phyloP scores from a whole-genome alignment of 2,797 vertebrate genomes.

The Pagetopsis macropterus region DNA sequence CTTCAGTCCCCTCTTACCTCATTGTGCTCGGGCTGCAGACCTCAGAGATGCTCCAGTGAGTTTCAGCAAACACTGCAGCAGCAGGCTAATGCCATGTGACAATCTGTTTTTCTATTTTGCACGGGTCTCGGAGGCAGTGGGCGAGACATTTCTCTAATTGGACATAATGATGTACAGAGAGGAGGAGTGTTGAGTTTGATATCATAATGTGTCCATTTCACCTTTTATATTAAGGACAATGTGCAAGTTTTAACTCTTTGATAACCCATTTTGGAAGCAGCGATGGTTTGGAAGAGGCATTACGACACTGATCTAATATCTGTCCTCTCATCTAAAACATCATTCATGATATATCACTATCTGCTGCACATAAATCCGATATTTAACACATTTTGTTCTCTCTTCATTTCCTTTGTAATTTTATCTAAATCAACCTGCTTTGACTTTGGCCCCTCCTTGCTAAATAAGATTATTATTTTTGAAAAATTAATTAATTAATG shows the following conservation, averaged over 20 bases:
- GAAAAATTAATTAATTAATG: background rate
- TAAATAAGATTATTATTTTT: background rate
- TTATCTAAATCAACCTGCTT: background rate
- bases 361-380: background rate
- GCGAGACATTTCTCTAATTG: constrained; percentile 78
- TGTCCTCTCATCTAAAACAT: background rate
- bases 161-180: constrained; percentile 72
- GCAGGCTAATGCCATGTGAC: constrained; percentile 74
- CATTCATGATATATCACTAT: background rate
- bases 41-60: constrained; percentile 68
- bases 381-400: background rate
- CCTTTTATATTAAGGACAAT: constrained; percentile 6
- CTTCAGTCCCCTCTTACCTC: constrained; percentile 53
- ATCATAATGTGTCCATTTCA: constrained; percentile 17
- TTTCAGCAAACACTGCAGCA: constrained; percentile 62
- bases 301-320: background rate
- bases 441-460: background rate
- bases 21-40: constrained; percentile 47
- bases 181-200: constrained; percentile 29
- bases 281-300: background rate
- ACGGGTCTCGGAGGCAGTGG: constrained; percentile 39
- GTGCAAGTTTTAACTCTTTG: constrained; percentile 21
- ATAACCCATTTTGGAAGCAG: background rate
- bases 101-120: constrained; percentile 75
- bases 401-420: background rate